Evolutionary conservation across 2,113 vertebrate species (phyloP).

Genomic region (Trematocara unimaculatum): DNA sequence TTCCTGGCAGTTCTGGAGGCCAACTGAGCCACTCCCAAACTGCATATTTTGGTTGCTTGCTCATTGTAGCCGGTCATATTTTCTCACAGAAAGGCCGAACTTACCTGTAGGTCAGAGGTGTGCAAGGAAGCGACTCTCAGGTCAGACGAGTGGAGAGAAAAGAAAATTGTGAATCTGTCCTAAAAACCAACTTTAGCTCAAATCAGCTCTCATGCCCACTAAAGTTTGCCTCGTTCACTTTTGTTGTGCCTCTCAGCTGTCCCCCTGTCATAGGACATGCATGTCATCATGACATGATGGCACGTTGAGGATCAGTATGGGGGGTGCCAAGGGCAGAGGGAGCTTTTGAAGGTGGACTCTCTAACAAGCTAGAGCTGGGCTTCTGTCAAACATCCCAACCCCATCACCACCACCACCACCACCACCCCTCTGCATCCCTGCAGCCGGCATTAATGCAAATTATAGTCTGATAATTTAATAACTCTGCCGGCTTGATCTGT

Average conservation of each 20-base stretch:
- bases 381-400: slow-evolving; percentile 60
- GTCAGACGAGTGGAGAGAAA: background rate
- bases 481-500: slow-evolving; percentile 91
- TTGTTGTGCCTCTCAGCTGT: background rate
- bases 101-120: background rate
- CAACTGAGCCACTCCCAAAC: background rate
- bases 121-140: background rate
- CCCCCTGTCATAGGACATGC: background rate
- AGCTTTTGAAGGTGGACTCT: slow-evolving; percentile 75
- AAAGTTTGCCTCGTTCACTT: background rate
- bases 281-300: background rate
- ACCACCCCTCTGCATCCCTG: background rate
- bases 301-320: background rate
- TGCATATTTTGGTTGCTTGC: background rate
- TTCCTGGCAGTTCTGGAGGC: background rate
- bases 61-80: background rate
- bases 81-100: background rate
- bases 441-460: slow-evolving; percentile 86
- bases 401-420: background rate
- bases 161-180: background rate
- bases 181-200: background rate
- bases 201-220: background rate
- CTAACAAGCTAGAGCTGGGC: slow-evolving; percentile 53
- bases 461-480: slow-evolving; percentile 95
- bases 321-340: slow-evolving; percentile 72